Evolutionary conservation across 2,113 vertebrate species (phyloP).

Genomic region (Burhinus bistriatus): DNA sequence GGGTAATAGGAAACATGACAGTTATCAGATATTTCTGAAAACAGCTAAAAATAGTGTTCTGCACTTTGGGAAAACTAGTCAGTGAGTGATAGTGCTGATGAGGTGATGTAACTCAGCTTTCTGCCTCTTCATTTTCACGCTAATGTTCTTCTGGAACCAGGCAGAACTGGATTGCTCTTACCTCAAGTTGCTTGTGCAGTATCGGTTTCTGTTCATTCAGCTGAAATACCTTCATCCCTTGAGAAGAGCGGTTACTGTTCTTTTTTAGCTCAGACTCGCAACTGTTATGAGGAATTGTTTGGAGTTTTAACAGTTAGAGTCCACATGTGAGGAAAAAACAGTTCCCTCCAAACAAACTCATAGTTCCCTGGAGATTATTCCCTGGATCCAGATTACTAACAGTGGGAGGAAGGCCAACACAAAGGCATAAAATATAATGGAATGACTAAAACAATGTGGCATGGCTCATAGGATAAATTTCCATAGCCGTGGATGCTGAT

Average conservation of each 20-base stretch:
- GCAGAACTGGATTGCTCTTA: neutral
- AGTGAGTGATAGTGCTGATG: neutral
- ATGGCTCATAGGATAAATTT: constrained; percentile 23
- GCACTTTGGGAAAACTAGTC: neutral
- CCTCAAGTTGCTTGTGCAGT: neutral
- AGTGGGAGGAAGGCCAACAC: constrained; percentile 30
- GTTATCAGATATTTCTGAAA: neutral
- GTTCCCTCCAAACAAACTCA: constrained; percentile 28
- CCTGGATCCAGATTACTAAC: constrained; percentile 25
- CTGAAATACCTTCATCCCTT: constrained; percentile 15
- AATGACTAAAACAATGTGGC: constrained; percentile 46
- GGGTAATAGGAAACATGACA: neutral
- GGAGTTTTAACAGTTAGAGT: constrained; percentile 10
- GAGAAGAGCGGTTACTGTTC: neutral
- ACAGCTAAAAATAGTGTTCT: neutral
- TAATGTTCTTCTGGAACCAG: neutral
- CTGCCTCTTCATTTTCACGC: neutral
- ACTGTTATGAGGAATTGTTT: neutral
- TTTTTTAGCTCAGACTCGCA: neutral
- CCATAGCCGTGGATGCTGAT: neutral
- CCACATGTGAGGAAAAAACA: constrained; percentile 10
- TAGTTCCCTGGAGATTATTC: constrained; percentile 16
- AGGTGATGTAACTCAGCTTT: constrained; percentile 8
- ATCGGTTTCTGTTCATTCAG: neutral
- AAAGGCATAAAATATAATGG: constrained; percentile 34